These are phyloP conservation scores for Centropus bengalensis DNA, from an alignment of 2,113 vertebrate genomes.

Conservation along the genomic window DNA sequence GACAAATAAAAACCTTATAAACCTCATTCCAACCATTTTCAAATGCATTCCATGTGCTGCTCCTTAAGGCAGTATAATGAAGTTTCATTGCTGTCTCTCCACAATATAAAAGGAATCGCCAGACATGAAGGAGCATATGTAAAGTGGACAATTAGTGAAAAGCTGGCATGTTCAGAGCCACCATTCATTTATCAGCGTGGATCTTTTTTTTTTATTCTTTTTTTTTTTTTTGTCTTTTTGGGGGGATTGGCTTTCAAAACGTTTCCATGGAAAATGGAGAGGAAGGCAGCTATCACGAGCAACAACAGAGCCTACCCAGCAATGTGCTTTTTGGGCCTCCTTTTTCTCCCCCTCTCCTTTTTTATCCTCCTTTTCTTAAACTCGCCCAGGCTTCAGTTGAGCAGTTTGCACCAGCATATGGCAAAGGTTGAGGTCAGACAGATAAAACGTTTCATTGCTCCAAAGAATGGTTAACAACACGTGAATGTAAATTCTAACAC, in stretches of 20 bases:
- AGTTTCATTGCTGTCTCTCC: slow-evolving; percentile 3
- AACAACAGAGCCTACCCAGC: slow-evolving; percentile 34
- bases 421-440: slow-evolving; percentile 92
- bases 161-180: slow-evolving; percentile 23
- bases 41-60: background rate
- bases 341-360: background rate
- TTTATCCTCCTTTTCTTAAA: slow-evolving; percentile 11
- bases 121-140: slow-evolving; percentile 15
- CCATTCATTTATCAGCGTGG: slow-evolving; percentile 24
- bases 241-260: slow-evolving; percentile 39
- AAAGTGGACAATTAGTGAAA: slow-evolving; percentile 48
- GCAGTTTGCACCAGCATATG: slow-evolving; percentile 87
- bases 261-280: slow-evolving; percentile 54
- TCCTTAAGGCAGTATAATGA: background rate
- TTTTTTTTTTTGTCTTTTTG: background rate
- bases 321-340: slow-evolving; percentile 20
- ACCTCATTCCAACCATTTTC: background rate
- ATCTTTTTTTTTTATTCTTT: background rate
- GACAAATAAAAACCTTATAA: slow-evolving; percentile 9
- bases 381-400: slow-evolving; percentile 32
- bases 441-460: slow-evolving; percentile 88
- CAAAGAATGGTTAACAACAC: slow-evolving; percentile 90
- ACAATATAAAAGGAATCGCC: background rate
- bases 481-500: slow-evolving; percentile 91
- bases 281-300: slow-evolving; percentile 52